Conservation (phyloP, 2,888 invertebrate genomes). For the Morpho helenor region DNA sequence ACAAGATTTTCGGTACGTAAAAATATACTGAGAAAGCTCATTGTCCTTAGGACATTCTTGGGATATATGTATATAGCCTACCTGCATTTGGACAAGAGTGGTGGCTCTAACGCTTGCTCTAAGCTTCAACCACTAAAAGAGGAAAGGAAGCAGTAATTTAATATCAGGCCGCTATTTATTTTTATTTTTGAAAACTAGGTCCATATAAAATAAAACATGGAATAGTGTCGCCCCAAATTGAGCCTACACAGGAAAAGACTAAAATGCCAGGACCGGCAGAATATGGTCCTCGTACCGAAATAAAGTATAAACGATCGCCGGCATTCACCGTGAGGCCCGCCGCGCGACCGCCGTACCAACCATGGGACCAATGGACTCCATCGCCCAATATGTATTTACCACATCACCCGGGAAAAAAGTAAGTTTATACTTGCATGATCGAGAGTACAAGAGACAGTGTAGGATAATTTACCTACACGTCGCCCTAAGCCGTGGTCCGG, state of each 20-base stretch:
- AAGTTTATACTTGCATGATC: neutral
- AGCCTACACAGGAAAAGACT: conserved; percentile 29
- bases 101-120: too few relatives aligned
- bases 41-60: too few relatives aligned
- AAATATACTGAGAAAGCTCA: too few relatives aligned
- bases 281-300: conserved; percentile 36
- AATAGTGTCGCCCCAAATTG: conserved; percentile 40
- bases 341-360: conserved; percentile 44
- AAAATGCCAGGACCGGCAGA: conserved; percentile 51
- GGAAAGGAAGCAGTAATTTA: too few relatives aligned
- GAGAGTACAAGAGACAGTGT: too few relatives aligned
- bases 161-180: too few relatives aligned
- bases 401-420: conserved; percentile 42
- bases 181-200: conserved; percentile 31
- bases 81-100: too few relatives aligned
- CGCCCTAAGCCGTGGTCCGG: too few relatives aligned
- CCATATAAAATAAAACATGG: conserved; percentile 43
- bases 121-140: too few relatives aligned
- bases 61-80: too few relatives aligned
- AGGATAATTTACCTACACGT: too few relatives aligned
- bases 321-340: conserved; percentile 46
- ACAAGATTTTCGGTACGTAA: too few relatives aligned
- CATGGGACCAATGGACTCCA: conserved; percentile 60
- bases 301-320: conserved; percentile 43
- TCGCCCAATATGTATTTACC: conserved; percentile 65